Percentiles rank a stretch among this genome's conserved stretches.
Conservation (phyloP, 1,140 invertebrate genomes). For the Macrotrachela quadricornifera region DNA sequence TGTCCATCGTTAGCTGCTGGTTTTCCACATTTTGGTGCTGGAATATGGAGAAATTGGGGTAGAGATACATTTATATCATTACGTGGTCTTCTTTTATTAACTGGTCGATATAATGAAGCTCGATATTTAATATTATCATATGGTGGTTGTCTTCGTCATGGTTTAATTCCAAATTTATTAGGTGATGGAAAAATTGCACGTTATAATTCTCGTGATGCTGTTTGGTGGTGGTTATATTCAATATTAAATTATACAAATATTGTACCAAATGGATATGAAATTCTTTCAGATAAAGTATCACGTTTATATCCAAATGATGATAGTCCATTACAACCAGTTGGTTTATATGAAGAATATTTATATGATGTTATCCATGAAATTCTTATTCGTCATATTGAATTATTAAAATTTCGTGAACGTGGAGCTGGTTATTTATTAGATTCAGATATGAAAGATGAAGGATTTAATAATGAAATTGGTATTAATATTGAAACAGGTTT, state of each 20-base stretch:
- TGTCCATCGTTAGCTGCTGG: conserved; percentile 41
- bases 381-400: conserved; percentile 65
- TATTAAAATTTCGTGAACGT: conserved; percentile 65
- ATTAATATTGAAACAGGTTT: conserved; percentile 76
- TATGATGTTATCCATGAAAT: conserved; percentile 78
- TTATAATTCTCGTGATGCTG: conserved; percentile 82
- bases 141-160: conserved; percentile 72
- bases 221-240: conserved; percentile 94
- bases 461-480: conserved; percentile 76
- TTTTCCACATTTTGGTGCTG: conserved; percentile 68
- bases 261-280: conserved; percentile 12
- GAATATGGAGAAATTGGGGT: conserved; percentile 96
- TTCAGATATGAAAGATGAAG: conserved; percentile 68
- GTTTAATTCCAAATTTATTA: conserved; percentile 85
- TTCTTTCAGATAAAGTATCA: conserved; percentile 21
- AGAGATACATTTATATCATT: conserved; percentile 90
- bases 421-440: conserved; percentile 80
- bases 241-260: conserved; percentile 38
- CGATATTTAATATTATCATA: conserved; percentile 66
- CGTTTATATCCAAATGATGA: conserved; percentile 25
- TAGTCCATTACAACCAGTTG: conserved; percentile 40
- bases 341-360: neutral
- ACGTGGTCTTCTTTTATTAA: conserved; percentile 60
- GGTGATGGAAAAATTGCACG: conserved; percentile 49
- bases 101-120: conserved; percentile 54